Base-by-base conservation (phyloP, 1,140 invertebrate genomes). In the Berghia stephanieae region DNA sequence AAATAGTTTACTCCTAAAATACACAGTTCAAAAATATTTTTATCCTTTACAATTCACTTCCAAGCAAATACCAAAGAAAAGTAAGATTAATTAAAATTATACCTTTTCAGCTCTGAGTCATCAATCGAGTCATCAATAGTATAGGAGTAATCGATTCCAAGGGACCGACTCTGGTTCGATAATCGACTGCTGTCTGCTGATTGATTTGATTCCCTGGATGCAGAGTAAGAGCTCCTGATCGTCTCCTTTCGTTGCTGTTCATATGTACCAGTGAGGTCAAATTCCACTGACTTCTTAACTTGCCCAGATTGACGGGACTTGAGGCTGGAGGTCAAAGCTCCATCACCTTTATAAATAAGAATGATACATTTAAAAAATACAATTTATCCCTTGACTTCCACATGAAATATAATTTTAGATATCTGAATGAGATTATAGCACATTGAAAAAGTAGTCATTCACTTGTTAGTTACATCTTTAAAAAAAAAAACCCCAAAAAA, bases 101-200 rank as follows among this genome's bases (percentile, higher is more conserved):
- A 76, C 74, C 63, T 76, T 36, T 36, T 66, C 16, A 76, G 44
- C 63, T 76, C 74, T 21, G 74, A 67, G 21, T 76, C 74, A 76
- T 76, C 74, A 27, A 76, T 75, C 3, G 83, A 78, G 18, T 79
- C 80, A 27, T 85, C 84, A 66, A n/a, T n/a, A n/a, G n/a, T n/a
- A n/a, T 83, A 83, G 21, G 84, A 85, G 66, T 86, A 85, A n/a
- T 79, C 83, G 31, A 85, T 49, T 8, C 84, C 84, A 1, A 83
- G 49, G 8, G 83, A 85, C 27, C 72, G 66, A 5, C 78, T 77
- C 31, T 63, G 52, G 46, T 46, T 77, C n/a, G 44, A 69, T 49
- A 80, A 38, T 10, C 63, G 66, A 4, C 73, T 8, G 78, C 34
- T 63, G 10, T 63, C 8, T 16, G 10, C 10, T 8, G 27, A 27